These are phyloP conservation scores for Corythornis vintsioides DNA, from an alignment of 2,113 vertebrate genomes.

Conservation along the genomic window DNA sequence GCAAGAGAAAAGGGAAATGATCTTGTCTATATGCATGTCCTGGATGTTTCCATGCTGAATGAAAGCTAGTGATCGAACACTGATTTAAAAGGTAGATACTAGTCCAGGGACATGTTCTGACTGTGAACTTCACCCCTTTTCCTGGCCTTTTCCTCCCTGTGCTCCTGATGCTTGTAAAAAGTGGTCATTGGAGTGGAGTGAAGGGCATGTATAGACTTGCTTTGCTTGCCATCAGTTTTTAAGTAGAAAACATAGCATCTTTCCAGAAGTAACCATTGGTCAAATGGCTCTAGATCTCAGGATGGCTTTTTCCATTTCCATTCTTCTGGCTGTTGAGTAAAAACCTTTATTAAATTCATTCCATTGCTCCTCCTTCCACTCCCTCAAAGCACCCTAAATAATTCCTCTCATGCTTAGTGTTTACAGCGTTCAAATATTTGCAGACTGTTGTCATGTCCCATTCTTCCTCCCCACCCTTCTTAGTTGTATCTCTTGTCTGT, in stretches of 20 bases:
- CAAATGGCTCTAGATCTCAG: neutral
- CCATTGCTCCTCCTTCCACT: neutral
- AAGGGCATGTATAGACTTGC: neutral
- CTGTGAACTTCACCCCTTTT: neutral
- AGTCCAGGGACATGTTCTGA: neutral
- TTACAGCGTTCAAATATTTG: constrained; percentile 58
- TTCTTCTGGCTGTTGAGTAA: neutral
- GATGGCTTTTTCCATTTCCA: neutral
- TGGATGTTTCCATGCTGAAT: neutral
- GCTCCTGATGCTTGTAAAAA: neutral
- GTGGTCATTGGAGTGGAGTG: neutral
- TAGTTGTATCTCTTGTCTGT: constrained; percentile 52
- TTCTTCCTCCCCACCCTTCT: constrained; percentile 54
- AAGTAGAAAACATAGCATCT: neutral
- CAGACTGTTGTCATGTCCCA: constrained; percentile 57
- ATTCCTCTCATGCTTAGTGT: constrained; percentile 44
- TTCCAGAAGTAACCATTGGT: neutral
- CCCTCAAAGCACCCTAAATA: constrained; percentile 37
- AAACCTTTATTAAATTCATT: constrained; percentile 11
- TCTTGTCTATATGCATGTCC: neutral
- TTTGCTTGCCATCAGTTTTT: neutral
- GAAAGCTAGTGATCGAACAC: neutral
- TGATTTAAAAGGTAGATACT: neutral
- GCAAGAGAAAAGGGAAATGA: neutral
- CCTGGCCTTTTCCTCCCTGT: neutral